Base-by-base conservation (phyloP, 2,113 vertebrate genomes). In the Hylia prasina region DNA sequence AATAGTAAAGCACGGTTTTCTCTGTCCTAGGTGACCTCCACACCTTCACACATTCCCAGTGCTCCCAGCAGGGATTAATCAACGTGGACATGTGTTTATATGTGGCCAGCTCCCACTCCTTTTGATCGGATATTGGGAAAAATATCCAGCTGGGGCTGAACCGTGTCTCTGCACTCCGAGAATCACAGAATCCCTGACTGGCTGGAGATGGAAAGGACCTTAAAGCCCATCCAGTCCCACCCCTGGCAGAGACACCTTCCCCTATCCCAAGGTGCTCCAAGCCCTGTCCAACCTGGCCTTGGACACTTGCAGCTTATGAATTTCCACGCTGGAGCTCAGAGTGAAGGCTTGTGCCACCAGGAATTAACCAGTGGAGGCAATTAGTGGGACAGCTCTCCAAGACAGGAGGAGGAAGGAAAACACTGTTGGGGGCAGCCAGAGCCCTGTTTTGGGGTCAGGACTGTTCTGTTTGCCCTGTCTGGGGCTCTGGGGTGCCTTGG, bases 61-160 rank as follows among this genome's bases (percentile, higher is more conserved):
- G 28, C 31, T 89, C 15, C 42, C 42, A 71, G 56, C 57, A 66
- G 33, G 39, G 25, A 48, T 79, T 42, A 58, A 48, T 45, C 33
- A 23, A 4, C 0, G 0, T 19, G 24, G 28, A 30, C 16, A 24
- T 1, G 0, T 6, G 2, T 73, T 86, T 82, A 6, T 28, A 20
- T 13, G 14, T 30, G 69, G 15, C 73, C 11, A 8, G 17, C 58
- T 72, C 57, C 35, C 22, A 40, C 16, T 86, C 35, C 33, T 44
- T 37, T 23, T 6, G 9, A 27, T 6, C 44, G 45, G 37, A 44
- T 68, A 8, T 5, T 33, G 22, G 72, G 63, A 10, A 44, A 27
- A 68, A 51, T 10, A 22, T 44, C 53, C 45, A 77, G 17, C 31
- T 17, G 21, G 83, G 53, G 11, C 37, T 58, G 37, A 10, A 15